A percentile compares a stretch with the other conserved stretches of the same genome.
Conservation (phyloP, 2,113 vertebrate genomes). For the Anolis carolinensis region DNA sequence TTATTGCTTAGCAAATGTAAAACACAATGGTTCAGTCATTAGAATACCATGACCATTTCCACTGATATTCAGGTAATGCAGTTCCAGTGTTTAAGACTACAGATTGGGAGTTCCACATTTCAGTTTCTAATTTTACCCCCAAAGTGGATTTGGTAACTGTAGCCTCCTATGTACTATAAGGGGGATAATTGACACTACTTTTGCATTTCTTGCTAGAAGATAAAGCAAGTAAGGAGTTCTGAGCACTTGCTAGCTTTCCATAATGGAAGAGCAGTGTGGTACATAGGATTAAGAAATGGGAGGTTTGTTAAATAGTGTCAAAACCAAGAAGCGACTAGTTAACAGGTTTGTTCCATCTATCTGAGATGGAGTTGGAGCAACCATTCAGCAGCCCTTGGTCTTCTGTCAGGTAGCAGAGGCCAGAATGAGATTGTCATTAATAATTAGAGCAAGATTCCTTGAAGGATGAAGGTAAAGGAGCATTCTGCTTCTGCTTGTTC, state of each 20-base stretch:
- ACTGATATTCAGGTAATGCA: neutral
- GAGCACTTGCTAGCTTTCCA: too few relatives aligned
- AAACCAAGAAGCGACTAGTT: neutral
- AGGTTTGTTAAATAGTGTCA: neutral
- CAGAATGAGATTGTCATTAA: neutral
- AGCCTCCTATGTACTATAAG: neutral
- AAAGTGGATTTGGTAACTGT: neutral
- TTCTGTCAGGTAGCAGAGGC: neutral
- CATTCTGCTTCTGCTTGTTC: neutral
- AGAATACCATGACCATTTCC: neutral
- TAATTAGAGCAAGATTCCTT: neutral
- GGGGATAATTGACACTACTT: neutral
- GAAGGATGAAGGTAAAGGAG: too few relatives aligned
- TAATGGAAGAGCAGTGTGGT: neutral
- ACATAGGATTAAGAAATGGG: neutral
- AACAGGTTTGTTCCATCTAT: neutral
- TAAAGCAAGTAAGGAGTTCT: neutral
- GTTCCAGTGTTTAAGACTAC: neutral
- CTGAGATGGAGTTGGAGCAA: neutral
- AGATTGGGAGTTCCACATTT: neutral
- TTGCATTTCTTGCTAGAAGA: neutral
- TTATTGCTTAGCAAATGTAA: neutral
- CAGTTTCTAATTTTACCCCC: neutral
- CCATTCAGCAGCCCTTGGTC: neutral
- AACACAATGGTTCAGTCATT: rapidly evolving